A percentile compares a stretch with the other conserved stretches of the same genome.
phyloP scores from a whole-genome alignment of 2,888 invertebrate genomes.

The Sialis fuliginosa region DNA sequence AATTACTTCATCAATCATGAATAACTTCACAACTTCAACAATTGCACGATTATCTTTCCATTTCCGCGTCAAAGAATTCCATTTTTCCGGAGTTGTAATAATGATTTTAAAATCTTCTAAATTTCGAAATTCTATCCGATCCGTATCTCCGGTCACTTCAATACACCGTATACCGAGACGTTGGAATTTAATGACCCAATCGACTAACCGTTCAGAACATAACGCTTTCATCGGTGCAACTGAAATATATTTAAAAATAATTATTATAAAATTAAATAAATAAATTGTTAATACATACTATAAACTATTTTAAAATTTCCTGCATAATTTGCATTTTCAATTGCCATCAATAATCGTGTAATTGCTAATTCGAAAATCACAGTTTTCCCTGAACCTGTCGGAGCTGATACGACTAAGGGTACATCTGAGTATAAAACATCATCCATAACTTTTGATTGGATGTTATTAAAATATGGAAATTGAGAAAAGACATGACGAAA shows the following conservation, averaged over 20 bases:
- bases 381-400: conserved; percentile 73
- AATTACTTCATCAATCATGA: conserved; percentile 54
- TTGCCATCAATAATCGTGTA: conserved; percentile 39
- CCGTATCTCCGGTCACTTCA: conserved; percentile 64
- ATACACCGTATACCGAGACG: conserved; percentile 41
- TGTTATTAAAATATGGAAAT: conserved; percentile 49
- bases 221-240: conserved; percentile 70
- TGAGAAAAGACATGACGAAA: conserved; percentile 32
- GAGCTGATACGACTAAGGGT: conserved; percentile 57
- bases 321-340: conserved; percentile 24
- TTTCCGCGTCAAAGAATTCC: conserved; percentile 61
- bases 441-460: conserved; percentile 55
- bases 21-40: conserved; percentile 42
- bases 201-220: conserved; percentile 49
- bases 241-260: conserved; percentile 16
- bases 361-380: conserved; percentile 69
- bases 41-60: conserved; percentile 50
- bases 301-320: conserved; percentile 53
- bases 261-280: background rate
- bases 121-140: conserved; percentile 34
- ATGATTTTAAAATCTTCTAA: conserved; percentile 35
- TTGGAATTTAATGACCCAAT: conserved; percentile 56
- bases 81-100: conserved; percentile 71
- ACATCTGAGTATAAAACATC: conserved; percentile 46
- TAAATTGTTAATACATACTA: conserved; percentile 30